A percentile compares a stretch with the other conserved stretches of the same genome.
These are phyloP conservation scores for Austrolebias charrua DNA, from an alignment of 2,797 vertebrate species.

Conservation along the genomic window DNA sequence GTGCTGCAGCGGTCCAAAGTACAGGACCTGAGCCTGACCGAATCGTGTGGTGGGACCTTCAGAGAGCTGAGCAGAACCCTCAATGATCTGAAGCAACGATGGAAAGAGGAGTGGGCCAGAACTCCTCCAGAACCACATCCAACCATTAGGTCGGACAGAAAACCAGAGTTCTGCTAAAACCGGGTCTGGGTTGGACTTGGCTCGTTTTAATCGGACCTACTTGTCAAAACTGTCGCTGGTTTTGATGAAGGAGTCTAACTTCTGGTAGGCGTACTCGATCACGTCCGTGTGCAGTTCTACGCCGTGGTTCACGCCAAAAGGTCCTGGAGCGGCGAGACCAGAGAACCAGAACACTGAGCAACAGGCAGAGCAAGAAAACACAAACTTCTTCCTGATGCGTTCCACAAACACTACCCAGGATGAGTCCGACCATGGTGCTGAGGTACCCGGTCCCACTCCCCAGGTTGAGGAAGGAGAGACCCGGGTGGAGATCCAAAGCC, in stretches of 20 bases:
- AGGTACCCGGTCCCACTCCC: conserved; percentile 97
- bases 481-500: conserved; percentile 92
- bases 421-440: conserved; percentile 98
- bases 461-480: conserved; percentile 94
- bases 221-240: conserved; percentile 96
- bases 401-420: conserved; percentile 80
- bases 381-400: background rate
- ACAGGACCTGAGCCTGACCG: too few relatives aligned
- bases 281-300: conserved; percentile 94
- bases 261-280: conserved; percentile 93
- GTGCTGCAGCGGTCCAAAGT: too few relatives aligned
- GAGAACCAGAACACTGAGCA: background rate
- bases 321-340: conserved; percentile 77
- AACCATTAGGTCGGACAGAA: too few relatives aligned
- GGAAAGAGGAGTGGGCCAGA: background rate
- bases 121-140: background rate
- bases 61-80: too few relatives aligned
- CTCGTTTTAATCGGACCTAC: conserved; percentile 68
- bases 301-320: conserved; percentile 94
- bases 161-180: background rate
- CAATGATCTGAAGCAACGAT: too few relatives aligned
- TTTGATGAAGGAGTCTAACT: conserved; percentile 93
- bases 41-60: too few relatives aligned
- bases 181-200: too few relatives aligned
- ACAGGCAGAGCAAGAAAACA: background rate